Evolutionary conservation across 2,797 vertebrate genomes (phyloP).

Genomic region (Momotus momota): DNA sequence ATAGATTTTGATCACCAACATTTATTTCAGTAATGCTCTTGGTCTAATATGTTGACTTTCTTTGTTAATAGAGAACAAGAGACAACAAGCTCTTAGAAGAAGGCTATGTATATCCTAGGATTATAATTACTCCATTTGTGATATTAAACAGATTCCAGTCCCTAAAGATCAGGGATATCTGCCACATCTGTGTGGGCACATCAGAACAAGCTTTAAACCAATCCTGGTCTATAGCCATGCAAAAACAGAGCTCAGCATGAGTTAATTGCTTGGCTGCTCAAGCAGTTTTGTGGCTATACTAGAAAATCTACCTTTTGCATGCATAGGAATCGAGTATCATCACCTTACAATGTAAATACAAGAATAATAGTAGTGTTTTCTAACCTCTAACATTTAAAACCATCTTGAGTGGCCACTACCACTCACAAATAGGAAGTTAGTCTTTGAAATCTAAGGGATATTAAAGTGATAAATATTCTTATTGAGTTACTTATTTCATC

Average conservation of each 20-base stretch:
- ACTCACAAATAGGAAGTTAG: neutral
- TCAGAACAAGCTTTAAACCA: neutral
- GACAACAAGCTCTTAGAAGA: neutral
- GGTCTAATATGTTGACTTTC: neutral
- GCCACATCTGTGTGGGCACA: neutral
- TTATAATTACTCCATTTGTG: neutral
- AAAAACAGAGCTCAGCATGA: neutral
- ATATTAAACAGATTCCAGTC: constrained; percentile 15
- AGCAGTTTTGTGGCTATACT: neutral
- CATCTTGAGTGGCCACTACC: neutral
- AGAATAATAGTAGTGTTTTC: neutral
- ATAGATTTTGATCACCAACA: neutral
- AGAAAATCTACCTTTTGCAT: neutral
- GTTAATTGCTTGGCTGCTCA: neutral
- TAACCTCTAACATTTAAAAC: neutral
- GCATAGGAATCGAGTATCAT: neutral
- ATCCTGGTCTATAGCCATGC: neutral
- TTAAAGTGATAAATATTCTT: neutral
- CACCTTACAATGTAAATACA: neutral
- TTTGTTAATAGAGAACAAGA: neutral
- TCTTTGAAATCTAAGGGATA: neutral
- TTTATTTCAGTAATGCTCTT: neutral
- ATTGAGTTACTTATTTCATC: neutral
- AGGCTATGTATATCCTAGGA: neutral
- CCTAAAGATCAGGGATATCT: neutral